Base-by-base conservation (phyloP, 2,888 invertebrate genomes). In the Strigamia transsilvanica region DNA sequence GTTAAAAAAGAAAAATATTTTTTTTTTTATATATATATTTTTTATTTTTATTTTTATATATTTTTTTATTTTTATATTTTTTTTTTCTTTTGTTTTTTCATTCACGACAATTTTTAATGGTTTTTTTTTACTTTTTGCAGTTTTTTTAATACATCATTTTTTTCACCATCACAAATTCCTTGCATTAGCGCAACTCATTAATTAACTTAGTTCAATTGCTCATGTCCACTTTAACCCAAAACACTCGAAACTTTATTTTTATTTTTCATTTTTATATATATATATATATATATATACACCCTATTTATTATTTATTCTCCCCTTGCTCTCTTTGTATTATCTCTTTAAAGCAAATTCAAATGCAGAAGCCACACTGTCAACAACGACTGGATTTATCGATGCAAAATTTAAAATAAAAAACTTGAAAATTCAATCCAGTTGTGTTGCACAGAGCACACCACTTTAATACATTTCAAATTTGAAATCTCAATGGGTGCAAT, bases 121-220 rank as follows among this genome's bases (percentile, higher is more conserved):
- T 27, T 73, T 73, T 73, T 66, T 73, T 32, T 73, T 73, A 73
- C 56, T 56, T 73, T 73, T 73, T 73, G 32, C 73, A 73, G 73
- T 73, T 32, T 73, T 73, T 73, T 73, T 27, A 13, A 4, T 9
- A 15, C 27, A 38, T 38, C 38, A 38, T 73, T 73, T 73, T 73
- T 73, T 73, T 73, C 32, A 73, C 27, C 32, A 73, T 73, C 23
- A 73, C 56, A 18, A 56, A 56, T 18, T 56, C 56, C 56, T 56
- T 73, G 73, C 73, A 73, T 73, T 32, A 23, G 73, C 73, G 32
- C 32, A 73, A 27, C 23, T 73, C 73, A 73, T 73, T 73, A 73
- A 73, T 73, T 73, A 73, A 73, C 73, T 23, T 23, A 32, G 73
- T 73, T 73, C 13, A 73, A 73, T 77, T 77, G 77, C 77, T 77